A percentile compares a stretch with the other conserved stretches of the same genome.
These are phyloP conservation scores for Amniataba percoides DNA, from an alignment of 2,797 vertebrate species.

Conservation along the genomic window DNA sequence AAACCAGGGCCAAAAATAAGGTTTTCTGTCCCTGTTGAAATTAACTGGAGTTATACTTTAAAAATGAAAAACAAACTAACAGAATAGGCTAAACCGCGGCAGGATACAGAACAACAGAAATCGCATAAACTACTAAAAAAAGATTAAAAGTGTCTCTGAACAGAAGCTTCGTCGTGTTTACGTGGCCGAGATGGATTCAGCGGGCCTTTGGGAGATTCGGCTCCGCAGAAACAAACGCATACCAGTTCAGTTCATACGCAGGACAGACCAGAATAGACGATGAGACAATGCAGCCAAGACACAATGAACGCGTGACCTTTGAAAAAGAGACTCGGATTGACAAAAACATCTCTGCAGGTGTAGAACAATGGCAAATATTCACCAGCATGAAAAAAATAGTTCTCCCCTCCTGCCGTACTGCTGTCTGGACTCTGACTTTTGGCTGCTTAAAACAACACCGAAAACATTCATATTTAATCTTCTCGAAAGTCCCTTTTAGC, in stretches of 20 bases:
- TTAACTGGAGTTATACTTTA: neutral
- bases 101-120: neutral
- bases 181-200: constrained; percentile 1
- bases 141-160: neutral
- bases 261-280: constrained; percentile 36
- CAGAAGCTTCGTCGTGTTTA: neutral
- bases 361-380: neutral
- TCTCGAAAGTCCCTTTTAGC: neutral
- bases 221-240: constrained; percentile 16
- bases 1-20: neutral
- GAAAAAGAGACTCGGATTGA: constrained; percentile 16
- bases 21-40: neutral
- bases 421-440: neutral
- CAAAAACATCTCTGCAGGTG: constrained; percentile 30
- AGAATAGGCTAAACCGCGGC: neutral
- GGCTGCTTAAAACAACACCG: neutral
- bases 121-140: neutral
- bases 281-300: constrained; percentile 29
- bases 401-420: neutral
- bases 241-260: constrained; percentile 22
- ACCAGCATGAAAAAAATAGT: neutral
- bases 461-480: neutral
- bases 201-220: constrained; percentile 10
- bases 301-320: constrained; percentile 42
- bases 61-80: neutral